Evolutionary conservation across 1,140 invertebrate genomes (phyloP).

Genomic region (Lethocerus indicus): DNA sequence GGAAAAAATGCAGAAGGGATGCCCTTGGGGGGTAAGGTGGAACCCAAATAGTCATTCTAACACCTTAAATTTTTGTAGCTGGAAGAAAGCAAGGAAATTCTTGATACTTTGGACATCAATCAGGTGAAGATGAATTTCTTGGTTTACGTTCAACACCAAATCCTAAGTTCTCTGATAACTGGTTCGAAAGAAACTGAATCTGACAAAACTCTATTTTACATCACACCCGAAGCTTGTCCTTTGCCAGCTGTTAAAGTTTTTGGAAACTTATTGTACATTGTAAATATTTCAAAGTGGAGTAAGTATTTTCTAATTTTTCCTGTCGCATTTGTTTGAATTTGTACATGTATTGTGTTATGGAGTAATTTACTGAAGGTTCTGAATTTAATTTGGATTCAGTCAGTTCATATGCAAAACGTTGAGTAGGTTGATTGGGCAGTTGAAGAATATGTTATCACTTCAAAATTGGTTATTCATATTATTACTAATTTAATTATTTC

Average conservation of each 20-base stretch:
- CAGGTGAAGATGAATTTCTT: too few species aligned
- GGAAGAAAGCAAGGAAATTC: too few species aligned
- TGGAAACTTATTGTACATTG: background rate
- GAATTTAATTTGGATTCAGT: background rate
- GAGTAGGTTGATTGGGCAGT: background rate
- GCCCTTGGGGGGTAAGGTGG: too few species aligned
- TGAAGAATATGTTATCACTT: background rate
- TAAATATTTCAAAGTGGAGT: background rate
- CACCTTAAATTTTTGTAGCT: too few species aligned
- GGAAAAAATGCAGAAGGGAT: too few species aligned
- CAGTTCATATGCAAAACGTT: background rate
- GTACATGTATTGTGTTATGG: background rate
- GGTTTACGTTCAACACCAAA: too few species aligned
- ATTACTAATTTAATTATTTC: background rate
- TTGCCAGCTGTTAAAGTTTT: background rate
- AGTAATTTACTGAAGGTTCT: background rate
- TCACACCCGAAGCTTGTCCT: too few species aligned
- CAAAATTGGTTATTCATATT: background rate
- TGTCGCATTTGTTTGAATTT: background rate
- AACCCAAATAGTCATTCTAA: too few species aligned
- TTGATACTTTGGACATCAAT: too few species aligned
- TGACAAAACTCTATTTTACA: too few species aligned
- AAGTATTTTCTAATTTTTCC: background rate
- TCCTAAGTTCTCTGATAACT: too few species aligned
- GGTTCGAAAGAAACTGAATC: too few species aligned